Conservation (phyloP, 2,113 vertebrate species). For the Aplodontia rufa region DNA sequence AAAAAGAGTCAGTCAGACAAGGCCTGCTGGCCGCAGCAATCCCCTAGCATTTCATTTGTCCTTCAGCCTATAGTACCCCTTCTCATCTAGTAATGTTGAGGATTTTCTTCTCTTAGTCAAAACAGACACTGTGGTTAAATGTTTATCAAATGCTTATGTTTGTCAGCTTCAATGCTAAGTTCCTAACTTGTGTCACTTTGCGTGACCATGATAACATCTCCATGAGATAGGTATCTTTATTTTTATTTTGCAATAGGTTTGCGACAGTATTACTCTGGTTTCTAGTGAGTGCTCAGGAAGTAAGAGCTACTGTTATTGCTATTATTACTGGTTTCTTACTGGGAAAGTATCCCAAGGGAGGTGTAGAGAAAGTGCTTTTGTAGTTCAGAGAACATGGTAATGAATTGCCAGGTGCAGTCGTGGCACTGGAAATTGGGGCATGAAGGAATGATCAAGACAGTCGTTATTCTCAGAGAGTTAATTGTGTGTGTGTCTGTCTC, state of each 20-base stretch:
- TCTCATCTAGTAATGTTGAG: neutral
- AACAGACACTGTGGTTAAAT: neutral
- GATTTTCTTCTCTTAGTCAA: slow-evolving; percentile 2
- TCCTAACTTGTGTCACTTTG: neutral
- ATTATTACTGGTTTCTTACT: neutral
- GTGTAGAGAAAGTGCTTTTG: neutral
- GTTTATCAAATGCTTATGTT: neutral
- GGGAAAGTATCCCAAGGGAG: neutral
- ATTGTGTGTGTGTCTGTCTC: neutral
- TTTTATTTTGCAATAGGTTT: neutral
- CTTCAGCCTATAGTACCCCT: neutral
- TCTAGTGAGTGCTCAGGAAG: neutral
- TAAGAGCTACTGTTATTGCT: neutral
- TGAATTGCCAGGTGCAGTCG: neutral
- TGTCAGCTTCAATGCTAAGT: neutral
- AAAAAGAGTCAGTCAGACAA: neutral
- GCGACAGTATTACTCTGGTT: neutral
- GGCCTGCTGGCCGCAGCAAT: neutral
- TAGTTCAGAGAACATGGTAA: neutral
- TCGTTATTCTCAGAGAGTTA: neutral
- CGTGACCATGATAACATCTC: neutral
- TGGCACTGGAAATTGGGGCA: neutral
- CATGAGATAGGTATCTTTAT: neutral
- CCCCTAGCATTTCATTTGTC: neutral
- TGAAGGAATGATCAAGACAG: neutral